Base-by-base conservation (phyloP, 2,888 invertebrate genomes). In the Clivina fossor region DNA sequence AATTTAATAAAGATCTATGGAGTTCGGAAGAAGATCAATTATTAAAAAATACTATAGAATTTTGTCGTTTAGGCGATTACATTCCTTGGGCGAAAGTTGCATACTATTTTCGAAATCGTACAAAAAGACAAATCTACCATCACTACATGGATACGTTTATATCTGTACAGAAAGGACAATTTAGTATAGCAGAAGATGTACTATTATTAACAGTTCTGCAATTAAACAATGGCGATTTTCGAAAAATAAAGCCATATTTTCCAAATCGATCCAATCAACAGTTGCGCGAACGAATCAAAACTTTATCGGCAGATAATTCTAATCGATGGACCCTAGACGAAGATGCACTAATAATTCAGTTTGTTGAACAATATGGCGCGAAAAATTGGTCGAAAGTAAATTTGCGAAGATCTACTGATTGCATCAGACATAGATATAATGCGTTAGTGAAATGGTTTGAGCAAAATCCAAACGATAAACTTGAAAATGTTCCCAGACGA, bases 61-160 rank as follows among this genome's bases (percentile, higher is more conserved):
- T 74, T 58, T 81, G 82, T 60, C 80, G 76, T 59, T 76, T 83
- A 51, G 88, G 85, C 13, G 75, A 81, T 56, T 80, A 79, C 38
- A 85, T 90, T 59, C 85, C 88, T 1, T 93, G 92, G 91, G 78
- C 80, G 2, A 81, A 81, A 66, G 82, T 90, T 4, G 76, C 80
- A 1, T 76, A 77, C 18, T 78, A 80, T 44, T 82, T 89, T 71
- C 78, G 80, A 7, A 78, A 80, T 57, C 77, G 84, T 60, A 80
- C 81, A 0, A 84, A 83, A 66, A 74, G 77, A 2, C 88, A 88
- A 68, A 71, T 87, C 8, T 86, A 87, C 63, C 78, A 81, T 54
- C 71, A 77, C 7, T 81, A 78, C 71, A 72, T 54, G 2, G 76
- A 76, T 59, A 61, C 76, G 7, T 75, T 77, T 37, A n/a, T n/a